Percentiles rank a stretch among this genome's conserved stretches.
Conservation (phyloP, 2,888 invertebrate genomes). For the Adelphocoris suturalis region DNA sequence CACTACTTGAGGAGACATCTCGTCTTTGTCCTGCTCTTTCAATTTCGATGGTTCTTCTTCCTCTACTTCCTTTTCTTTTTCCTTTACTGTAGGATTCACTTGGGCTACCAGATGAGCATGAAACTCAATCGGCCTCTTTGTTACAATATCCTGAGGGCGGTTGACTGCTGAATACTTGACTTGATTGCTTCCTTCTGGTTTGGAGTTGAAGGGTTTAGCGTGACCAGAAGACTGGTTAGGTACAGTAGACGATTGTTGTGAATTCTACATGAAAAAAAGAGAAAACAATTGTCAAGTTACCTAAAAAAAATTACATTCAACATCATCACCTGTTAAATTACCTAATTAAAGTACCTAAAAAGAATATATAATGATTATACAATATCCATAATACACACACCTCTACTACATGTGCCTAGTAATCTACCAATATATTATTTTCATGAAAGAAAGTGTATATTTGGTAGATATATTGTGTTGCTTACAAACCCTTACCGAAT, state of each 20-base stretch:
- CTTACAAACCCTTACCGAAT: neutral
- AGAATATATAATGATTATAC: no score
- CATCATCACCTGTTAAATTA: no score
- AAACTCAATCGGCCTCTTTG: slow-evolving; percentile 39
- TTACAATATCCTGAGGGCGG: slow-evolving; percentile 38
- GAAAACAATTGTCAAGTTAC: no score
- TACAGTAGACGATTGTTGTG: neutral
- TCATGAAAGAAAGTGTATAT: no score
- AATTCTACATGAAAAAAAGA: neutral
- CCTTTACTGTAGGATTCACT: slow-evolving; percentile 29
- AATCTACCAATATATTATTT: no score
- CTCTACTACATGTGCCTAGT: no score
- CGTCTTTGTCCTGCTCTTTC: slow-evolving; percentile 15
- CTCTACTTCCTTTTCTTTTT: neutral
- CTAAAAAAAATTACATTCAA: no score
- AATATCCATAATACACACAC: no score
- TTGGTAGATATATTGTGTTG: neutral
- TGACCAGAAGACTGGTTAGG: slow-evolving; percentile 1
- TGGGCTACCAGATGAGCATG: slow-evolving; percentile 18
- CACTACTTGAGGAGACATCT: slow-evolving; percentile 10
- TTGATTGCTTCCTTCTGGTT: slow-evolving; percentile 53
- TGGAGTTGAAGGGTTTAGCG: slow-evolving; percentile 13
- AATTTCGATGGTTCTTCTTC: neutral
- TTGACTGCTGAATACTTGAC: slow-evolving; percentile 58
- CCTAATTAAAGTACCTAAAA: no score